Conservation (phyloP, 1,140 invertebrate species). For the Zaprionus camerounensis region DNA sequence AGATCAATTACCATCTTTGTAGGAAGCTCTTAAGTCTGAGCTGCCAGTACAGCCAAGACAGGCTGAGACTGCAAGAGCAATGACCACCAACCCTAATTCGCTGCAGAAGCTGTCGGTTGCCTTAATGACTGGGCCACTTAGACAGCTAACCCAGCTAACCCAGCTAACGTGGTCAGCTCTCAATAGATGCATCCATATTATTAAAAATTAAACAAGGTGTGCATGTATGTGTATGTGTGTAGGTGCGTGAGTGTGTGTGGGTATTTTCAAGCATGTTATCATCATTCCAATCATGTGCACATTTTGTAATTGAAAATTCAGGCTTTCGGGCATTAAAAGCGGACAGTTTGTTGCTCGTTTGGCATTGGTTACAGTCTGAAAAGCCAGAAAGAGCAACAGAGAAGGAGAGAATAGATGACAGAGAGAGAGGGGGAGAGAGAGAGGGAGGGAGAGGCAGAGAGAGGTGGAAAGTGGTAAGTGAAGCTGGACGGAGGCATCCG, state of each 20-base stretch:
- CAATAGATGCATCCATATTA: conserved; percentile 40
- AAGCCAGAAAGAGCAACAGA: background rate
- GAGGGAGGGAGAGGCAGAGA: background rate
- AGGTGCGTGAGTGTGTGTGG: background rate
- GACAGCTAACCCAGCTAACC: background rate
- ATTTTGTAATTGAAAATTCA: conserved; percentile 75
- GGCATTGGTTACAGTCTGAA: conserved; percentile 55
- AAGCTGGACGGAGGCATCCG: conserved; percentile 19
- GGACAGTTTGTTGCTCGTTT: conserved; percentile 59
- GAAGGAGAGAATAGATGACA: background rate
- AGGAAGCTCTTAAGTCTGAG: background rate
- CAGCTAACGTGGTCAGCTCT: background rate
- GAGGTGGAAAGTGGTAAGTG: background rate
- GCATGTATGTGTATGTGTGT: background rate
- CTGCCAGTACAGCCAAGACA: background rate
- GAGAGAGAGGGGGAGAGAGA: background rate
- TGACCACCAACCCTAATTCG: background rate
- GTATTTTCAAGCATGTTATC: conserved; percentile 41
- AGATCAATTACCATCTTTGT: background rate
- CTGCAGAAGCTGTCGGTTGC: background rate
- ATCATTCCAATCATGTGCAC: conserved; percentile 57
- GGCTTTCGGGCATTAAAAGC: conserved; percentile 63
- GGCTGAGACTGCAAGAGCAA: background rate
- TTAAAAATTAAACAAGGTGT: conserved; percentile 63
- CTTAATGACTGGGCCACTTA: background rate